phyloP scores from a whole-genome alignment of 2,113 vertebrate species.

The Stegostoma tigrinum region DNA sequence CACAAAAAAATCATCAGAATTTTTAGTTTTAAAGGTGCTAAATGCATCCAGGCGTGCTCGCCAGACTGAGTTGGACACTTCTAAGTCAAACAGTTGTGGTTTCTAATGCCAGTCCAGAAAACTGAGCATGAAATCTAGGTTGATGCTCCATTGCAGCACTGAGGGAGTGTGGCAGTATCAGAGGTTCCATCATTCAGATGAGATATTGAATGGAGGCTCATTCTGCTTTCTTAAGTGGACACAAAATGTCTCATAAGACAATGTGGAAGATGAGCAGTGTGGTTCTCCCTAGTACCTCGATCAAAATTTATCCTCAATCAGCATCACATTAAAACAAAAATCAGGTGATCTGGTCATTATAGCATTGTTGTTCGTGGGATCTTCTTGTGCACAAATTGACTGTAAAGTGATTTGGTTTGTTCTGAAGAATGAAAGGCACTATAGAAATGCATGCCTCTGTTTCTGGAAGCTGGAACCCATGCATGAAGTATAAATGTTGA shows the following conservation, averaged over 20 bases:
- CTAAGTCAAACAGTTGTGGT: not conserved
- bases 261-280: not conserved
- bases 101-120: not conserved
- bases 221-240: not conserved
- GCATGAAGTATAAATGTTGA: not conserved
- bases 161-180: not conserved
- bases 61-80: not conserved
- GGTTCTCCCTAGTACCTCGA: not conserved
- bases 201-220: not conserved
- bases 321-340: not conserved
- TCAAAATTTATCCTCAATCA: not conserved
- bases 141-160: not conserved
- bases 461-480: not conserved
- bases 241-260: not conserved
- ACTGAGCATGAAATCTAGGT: not conserved
- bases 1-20: not conserved
- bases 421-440: not conserved
- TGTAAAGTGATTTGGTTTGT: not conserved
- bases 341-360: not conserved
- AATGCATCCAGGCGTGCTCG: not conserved
- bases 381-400: not conserved
- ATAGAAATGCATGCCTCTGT: not conserved
- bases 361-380: not conserved
- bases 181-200: not conserved
- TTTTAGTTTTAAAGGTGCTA: not conserved